Base-by-base conservation (phyloP, 2,888 invertebrate genomes). In the Nowickia ferox region DNA sequence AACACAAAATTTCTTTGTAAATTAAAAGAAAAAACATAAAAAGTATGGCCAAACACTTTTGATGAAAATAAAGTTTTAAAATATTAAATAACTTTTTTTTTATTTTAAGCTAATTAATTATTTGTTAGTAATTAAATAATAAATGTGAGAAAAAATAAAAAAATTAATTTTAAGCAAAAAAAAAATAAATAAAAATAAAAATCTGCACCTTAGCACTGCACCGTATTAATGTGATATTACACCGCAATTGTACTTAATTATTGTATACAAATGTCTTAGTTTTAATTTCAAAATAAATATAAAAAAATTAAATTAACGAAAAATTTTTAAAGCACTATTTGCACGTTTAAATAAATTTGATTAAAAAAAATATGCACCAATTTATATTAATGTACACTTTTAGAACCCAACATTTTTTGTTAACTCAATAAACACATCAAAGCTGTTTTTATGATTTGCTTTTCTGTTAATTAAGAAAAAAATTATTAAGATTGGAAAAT, bases 231-330 rank as follows among this genome's bases (percentile, higher is more conserved):
- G 86, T 88, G 87, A 87, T 87, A 87, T 80, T 75, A 81, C 84
- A 85, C 87, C 86, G 81, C 80, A 86, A 87, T 83, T 87, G 88
- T 87, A 88, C 88, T 87, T 87, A 87, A 79, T 80, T 65, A 66
- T 83, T 77, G 30, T 82, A 76, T 76, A 63, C n/a, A 82, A 82
- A 55, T 66, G 13, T 38, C 15, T 19, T 42, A 22, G 17, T 63
- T 71, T 72, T 74, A 76, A 46, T 59, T 66, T 59, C n/a, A 61
- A 75, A 63, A 44, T 59, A 59, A 77, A 22, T 3, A 30, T 0
- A 30, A 63, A 22, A 51, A 65, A 17, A 53, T 19, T 13, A 30
- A 44, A 61, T 55, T 44, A 63, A 19, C 30, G n/a, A n/a, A 22
- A 68, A 55, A 9, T 72, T 55, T 48, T 59, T 30, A 76, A 44